Percentiles rank a stretch among this genome's conserved stretches.
These are phyloP conservation scores for Coenonympha glycerion DNA, from an alignment of 2,888 invertebrate genomes.

Conservation along the genomic window DNA sequence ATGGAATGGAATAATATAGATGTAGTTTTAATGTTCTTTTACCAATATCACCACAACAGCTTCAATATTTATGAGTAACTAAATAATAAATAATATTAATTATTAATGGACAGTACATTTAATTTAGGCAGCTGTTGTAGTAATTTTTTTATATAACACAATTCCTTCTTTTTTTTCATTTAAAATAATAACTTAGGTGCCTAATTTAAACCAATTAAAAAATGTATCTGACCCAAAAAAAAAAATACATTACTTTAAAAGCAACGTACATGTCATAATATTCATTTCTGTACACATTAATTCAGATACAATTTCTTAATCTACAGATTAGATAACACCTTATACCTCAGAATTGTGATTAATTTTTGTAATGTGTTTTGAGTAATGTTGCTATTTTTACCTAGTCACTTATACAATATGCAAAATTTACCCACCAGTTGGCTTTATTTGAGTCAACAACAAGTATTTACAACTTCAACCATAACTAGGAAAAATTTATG, in stretches of 20 bases:
- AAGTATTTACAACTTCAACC: background rate
- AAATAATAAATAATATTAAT: background rate
- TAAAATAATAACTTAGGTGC: too few relatives aligned
- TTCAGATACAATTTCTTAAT: slow-evolving; percentile 21
- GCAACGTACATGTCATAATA: background rate
- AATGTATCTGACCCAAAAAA: too few relatives aligned
- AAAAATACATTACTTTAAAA: background rate
- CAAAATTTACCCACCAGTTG: slow-evolving; percentile 1
- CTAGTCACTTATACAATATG: slow-evolving; percentile 14
- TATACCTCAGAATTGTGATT: slow-evolving; percentile 9
- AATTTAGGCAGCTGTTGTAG: background rate
- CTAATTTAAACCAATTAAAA: too few relatives aligned
- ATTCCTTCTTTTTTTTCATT: background rate
- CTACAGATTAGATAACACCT: slow-evolving; percentile 28
- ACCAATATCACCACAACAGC: background rate
- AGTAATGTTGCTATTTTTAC: slow-evolving; percentile 3
- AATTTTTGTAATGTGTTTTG: background rate
- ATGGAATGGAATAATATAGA: too few relatives aligned
- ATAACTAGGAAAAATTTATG: slow-evolving; percentile 1
- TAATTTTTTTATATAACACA: background rate
- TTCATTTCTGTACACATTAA: slow-evolving; percentile 8
- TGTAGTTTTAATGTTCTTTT: too few relatives aligned
- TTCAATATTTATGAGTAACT: background rate
- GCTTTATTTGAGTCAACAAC: background rate
- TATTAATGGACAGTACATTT: background rate